A percentile compares a stretch with the other conserved stretches of the same genome.
Conservation (phyloP, 2,797 vertebrate genomes). For the Megaceryle alcyon region DNA sequence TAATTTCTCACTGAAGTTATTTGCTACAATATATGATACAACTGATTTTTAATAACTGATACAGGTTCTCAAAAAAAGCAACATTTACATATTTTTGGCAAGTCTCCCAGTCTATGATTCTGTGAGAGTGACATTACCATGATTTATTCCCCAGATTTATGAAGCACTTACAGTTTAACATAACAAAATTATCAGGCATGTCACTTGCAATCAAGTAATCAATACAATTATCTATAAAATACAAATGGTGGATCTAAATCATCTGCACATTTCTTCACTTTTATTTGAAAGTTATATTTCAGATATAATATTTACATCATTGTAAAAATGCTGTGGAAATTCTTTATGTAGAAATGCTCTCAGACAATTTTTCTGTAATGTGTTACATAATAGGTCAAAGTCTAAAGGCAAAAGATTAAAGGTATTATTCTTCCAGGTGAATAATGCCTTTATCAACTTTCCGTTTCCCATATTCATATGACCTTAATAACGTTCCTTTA, state of each 20-base stretch:
- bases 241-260: background rate
- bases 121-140: background rate
- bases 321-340: background rate
- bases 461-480: background rate
- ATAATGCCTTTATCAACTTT: background rate
- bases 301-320: background rate
- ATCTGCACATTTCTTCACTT: background rate
- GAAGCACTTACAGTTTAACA: background rate
- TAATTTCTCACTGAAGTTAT: background rate
- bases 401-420: constrained; percentile 32
- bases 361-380: background rate
- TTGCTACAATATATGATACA: background rate
- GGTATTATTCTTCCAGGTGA: constrained; percentile 1
- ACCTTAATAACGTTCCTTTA: background rate
- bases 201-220: background rate
- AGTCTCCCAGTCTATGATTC: background rate
- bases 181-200: background rate
- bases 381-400: background rate
- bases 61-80: background rate
- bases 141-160: background rate
- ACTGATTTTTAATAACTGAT: background rate
- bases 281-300: background rate
- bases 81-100: background rate
- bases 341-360: background rate
- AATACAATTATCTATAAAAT: background rate